A percentile compares a stretch with the other conserved stretches of the same genome.
phyloP scores from a whole-genome alignment of 2,888 invertebrate genomes.

The Lamellibrachia satsuma region DNA sequence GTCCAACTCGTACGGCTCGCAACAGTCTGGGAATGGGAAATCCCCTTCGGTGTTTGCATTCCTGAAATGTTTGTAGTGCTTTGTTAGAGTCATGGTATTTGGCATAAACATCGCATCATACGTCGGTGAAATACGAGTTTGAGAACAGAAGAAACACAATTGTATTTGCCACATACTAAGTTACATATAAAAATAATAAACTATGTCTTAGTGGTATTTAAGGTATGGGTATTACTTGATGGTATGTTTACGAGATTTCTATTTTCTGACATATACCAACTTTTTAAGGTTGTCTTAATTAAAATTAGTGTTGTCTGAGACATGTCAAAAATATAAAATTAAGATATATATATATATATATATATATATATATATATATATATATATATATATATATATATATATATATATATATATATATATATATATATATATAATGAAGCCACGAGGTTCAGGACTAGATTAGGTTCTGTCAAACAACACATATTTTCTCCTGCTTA shows the following conservation, averaged over 20 bases:
- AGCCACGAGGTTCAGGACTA: neutral
- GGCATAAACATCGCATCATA: neutral
- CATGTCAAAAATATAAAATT: neutral
- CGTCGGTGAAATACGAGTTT: neutral
- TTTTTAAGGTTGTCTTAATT: too few relatives aligned
- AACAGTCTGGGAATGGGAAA: neutral
- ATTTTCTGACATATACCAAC: too few relatives aligned
- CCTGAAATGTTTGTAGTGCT: neutral
- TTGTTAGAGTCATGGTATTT: neutral
- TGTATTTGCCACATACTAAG: neutral
- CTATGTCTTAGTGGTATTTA: too few relatives aligned
- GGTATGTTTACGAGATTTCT: too few relatives aligned
- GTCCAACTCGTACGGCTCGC: neutral
- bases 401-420: too few relatives aligned
- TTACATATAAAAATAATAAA: neutral
- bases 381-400: too few relatives aligned
- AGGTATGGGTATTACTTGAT: too few relatives aligned
- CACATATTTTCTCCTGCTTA: neutral
- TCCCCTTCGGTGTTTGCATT: neutral
- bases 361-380: too few relatives aligned
- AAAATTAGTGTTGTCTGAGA: too few relatives aligned
- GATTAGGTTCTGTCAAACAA: neutral
- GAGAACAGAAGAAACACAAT: neutral
- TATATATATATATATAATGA: too few relatives aligned
- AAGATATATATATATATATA: too few relatives aligned